These are phyloP conservation scores for Rhagophthalmus giganteus DNA, from an alignment of 2,888 invertebrate genomes.

Conservation along the genomic window DNA sequence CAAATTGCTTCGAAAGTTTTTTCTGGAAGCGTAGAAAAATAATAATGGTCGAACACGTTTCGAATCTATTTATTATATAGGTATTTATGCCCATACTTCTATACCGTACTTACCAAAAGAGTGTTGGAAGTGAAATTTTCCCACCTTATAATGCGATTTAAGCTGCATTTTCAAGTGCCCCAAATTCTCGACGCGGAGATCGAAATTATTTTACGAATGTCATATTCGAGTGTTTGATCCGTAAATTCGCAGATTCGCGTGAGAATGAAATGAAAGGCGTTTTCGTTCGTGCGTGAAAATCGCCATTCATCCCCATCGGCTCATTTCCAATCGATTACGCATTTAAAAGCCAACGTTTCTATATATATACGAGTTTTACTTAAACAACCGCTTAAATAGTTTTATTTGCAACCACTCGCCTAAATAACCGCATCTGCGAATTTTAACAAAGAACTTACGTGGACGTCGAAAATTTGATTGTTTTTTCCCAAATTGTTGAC, in stretches of 20 bases:
- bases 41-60: too few species aligned
- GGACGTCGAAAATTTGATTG: slow-evolving; percentile 11
- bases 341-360: slow-evolving; percentile 20
- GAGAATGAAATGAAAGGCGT: slow-evolving; percentile 20
- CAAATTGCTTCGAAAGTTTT: too few species aligned
- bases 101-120: too few species aligned
- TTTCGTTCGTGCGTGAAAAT: slow-evolving; percentile 22
- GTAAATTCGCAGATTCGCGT: slow-evolving; percentile 17
- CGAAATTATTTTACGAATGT: slow-evolving; percentile 8
- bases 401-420: slow-evolving; percentile 25
- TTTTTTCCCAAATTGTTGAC: slow-evolving; percentile 37
- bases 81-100: too few species aligned
- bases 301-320: slow-evolving; percentile 20
- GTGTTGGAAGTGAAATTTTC: not conserved
- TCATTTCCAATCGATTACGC: slow-evolving; percentile 26
- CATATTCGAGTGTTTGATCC: slow-evolving; percentile 4
- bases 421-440: slow-evolving; percentile 25
- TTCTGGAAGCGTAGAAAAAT: too few species aligned
- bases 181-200: too few species aligned
- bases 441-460: slow-evolving; percentile 10
- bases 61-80: too few species aligned
- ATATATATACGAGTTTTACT: slow-evolving; percentile 18
- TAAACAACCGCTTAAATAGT: slow-evolving; percentile 24
- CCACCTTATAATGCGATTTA: not conserved
- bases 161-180: not conserved